Percentiles rank a stretch among this genome's conserved stretches.
Conservation (phyloP, 2,113 vertebrate genomes). For the Suncus etruscus region DNA sequence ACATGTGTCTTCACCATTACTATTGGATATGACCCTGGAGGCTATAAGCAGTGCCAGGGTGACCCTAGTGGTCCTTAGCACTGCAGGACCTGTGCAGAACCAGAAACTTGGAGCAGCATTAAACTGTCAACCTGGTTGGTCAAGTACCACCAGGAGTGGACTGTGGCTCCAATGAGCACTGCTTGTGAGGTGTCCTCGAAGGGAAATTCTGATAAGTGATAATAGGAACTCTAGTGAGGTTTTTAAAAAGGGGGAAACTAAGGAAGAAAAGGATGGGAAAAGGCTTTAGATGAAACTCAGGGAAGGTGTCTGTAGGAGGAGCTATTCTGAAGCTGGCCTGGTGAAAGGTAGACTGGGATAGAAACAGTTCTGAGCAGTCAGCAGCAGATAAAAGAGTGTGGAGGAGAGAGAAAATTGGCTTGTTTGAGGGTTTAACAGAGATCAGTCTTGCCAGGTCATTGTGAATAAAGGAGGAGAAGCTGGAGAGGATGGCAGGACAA, state of each 20-base stretch:
- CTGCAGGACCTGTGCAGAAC: no score
- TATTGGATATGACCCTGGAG: no score
- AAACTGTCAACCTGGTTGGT: no score
- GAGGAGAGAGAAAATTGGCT: background rate
- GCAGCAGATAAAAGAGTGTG: background rate
- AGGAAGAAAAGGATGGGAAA: background rate
- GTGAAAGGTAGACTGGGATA: background rate
- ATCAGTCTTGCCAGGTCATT: background rate
- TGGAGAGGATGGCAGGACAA: background rate
- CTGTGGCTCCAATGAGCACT: no score
- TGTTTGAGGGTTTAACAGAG: background rate
- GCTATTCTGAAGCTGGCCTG: background rate
- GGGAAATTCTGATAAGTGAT: background rate
- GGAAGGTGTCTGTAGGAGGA: background rate
- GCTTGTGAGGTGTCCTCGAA: background rate
- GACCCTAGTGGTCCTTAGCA: no score
- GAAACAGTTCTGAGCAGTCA: background rate
- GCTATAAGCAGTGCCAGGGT: no score
- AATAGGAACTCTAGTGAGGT: background rate
- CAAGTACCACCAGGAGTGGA: no score
- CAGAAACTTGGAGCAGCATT: no score
- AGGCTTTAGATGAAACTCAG: background rate
- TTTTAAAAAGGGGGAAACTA: background rate
- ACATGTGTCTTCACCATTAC: no score
- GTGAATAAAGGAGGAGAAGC: background rate